Evolutionary conservation across 2,113 vertebrate species (phyloP), one percentile per base, ranked within the genome.

Genomic region (Misgurnus anguillicaudatus): DNA sequence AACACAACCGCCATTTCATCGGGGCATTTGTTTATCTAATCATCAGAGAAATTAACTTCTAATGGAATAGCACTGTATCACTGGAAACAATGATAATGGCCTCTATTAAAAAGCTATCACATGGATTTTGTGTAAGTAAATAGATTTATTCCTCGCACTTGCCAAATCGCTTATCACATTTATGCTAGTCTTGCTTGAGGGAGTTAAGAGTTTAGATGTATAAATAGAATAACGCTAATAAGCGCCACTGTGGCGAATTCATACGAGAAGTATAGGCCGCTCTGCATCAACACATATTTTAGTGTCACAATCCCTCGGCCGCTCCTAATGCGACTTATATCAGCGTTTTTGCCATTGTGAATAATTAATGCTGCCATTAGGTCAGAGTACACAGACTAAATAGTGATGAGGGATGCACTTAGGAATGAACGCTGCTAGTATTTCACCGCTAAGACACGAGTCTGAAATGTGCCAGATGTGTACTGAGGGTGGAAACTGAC

Each of bases 1-100:
- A 83, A 76, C 70, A 76, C 75, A 78, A 82, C 78, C 21, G 71
- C 53, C 64, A 38, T 81, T 83, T 73, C 80, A 85, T 72, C 16
- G 79, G 67, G 62, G 58, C 31, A 70, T 84, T 85, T 83, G 79
- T 85, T 83, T 79, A 83, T 83, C 55, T 76, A 80, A 86, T 82
- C 76, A 72, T 62, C 66, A 75, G 47, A 45, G 67, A 76, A 81
- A 82, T 77, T 64, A 83, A 77, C 53, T 10, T 11, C 75, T 79
- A 65, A 79, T 79, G 79, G 75, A 38, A 61, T 63, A 1, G 11
- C 48, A 68, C 68, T 78, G 48, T 61, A 65, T 79, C 16, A 55
- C 42, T 41, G 60, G 48, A 76, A 75, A 79, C 65, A 21, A 79
- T 63, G 41, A n/a, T 84, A 84, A 81, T 84, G 60, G 53, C 75